phyloP scores from a whole-genome alignment of 2,888 invertebrate genomes.

The Ctena decussata region DNA sequence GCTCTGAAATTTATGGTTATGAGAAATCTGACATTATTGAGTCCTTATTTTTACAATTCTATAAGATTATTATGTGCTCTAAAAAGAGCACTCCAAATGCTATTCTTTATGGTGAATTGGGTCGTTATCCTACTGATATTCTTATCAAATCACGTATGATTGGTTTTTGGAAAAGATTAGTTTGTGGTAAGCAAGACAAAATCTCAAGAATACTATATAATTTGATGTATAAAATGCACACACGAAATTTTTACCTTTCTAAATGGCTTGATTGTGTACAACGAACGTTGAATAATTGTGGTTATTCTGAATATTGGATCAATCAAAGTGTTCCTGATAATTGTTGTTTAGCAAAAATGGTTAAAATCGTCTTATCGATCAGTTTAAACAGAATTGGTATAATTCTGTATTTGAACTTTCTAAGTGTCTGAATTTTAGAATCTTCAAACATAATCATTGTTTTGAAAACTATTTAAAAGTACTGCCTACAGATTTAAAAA shows the following conservation, averaged over 20 bases:
- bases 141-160: neutral
- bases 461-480: neutral
- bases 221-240: neutral
- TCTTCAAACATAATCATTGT: neutral
- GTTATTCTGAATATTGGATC: neutral
- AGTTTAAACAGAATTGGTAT: conserved; percentile 1
- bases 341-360: neutral
- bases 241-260: neutral
- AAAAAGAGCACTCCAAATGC: neutral
- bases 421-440: neutral
- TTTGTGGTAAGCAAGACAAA: neutral
- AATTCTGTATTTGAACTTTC: neutral
- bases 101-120: neutral
- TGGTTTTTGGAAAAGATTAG: neutral
- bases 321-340: neutral
- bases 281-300: neutral
- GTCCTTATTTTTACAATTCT: neutral
- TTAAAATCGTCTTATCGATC: neutral
- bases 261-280: neutral
- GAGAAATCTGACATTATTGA: neutral
- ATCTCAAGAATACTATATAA: neutral
- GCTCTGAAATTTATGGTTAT: neutral
- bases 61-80: neutral
- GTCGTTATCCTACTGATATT: neutral
- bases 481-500: neutral